phyloP scores from a whole-genome alignment of 2,113 vertebrate genomes.

The Neogobius melanostomus region DNA sequence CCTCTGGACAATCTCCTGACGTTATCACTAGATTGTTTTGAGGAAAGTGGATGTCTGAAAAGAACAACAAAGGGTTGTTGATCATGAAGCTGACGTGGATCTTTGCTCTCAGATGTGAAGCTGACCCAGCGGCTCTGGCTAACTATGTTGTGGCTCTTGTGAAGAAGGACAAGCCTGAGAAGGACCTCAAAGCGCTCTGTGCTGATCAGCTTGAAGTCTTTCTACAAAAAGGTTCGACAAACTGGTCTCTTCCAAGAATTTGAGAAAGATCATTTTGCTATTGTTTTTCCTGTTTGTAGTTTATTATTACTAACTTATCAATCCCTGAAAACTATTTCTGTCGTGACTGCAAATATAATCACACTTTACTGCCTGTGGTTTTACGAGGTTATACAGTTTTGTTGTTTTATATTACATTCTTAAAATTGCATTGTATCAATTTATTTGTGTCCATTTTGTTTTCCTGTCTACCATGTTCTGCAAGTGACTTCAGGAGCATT shows the following conservation, averaged over 20 bases:
- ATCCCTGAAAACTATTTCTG: no score
- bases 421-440: not conserved
- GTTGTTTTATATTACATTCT: not conserved
- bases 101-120: slow-evolving; percentile 87
- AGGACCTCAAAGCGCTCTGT: slow-evolving; percentile 94
- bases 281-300: not conserved
- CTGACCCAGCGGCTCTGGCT: slow-evolving; percentile 94
- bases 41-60: no score
- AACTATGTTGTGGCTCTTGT: slow-evolving; percentile 99
- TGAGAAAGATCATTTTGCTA: not conserved
- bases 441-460: not conserved
- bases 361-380: no score
- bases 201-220: slow-evolving; percentile 98
- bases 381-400: not conserved
- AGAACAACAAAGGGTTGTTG: not conserved
- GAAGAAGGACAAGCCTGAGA: slow-evolving; percentile 98
- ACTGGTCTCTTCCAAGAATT: not conserved
- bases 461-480: not conserved
- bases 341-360: no score
- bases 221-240: slow-evolving; percentile 90
- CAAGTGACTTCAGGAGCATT: not conserved
- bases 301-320: no score
- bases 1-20: no score
- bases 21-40: no score
- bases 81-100: no score